These are phyloP conservation scores for Stichopus horrens DNA, from an alignment of 53 echinoderm and acorn worm species.

Conservation along the genomic window DNA sequence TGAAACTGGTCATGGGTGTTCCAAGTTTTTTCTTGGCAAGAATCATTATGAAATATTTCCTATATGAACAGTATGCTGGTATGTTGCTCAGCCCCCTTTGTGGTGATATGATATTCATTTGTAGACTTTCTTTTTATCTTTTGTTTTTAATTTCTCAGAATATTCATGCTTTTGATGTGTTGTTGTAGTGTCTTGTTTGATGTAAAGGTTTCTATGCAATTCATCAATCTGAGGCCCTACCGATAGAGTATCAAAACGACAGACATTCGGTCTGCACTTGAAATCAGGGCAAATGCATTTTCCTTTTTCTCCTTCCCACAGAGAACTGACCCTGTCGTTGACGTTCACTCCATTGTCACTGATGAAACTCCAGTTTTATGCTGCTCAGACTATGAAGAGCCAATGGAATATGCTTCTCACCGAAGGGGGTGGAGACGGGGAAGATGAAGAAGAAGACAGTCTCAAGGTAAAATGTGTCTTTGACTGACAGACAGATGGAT, in stretches of 20 bases:
- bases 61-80: no score
- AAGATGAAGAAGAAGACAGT: constrained; percentile 91
- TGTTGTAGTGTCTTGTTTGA: no score
- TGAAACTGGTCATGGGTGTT: no score
- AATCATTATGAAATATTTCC: no score
- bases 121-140: no score
- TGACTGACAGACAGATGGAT: no score
- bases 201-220: background rate
- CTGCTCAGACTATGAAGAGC: constrained; percentile 94
- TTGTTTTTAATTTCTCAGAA: no score
- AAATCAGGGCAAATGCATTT: background rate
- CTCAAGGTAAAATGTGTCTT: constrained; percentile 64
- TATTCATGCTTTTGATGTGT: no score
- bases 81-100: no score
- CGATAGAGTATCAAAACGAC: constrained; percentile 45
- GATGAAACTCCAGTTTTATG: constrained; percentile 97
- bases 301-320: constrained; percentile 28
- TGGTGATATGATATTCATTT: no score
- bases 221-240: background rate
- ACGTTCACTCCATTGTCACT: constrained; percentile 90
- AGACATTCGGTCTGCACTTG: constrained; percentile 68
- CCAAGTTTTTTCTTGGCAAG: no score
- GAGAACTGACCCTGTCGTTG: constrained; percentile 64
- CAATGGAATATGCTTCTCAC: constrained; percentile 87
- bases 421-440: constrained; percentile 57